phyloP scores from a whole-genome alignment of 2,797 vertebrate genomes.

The Delichon dasypus region DNA sequence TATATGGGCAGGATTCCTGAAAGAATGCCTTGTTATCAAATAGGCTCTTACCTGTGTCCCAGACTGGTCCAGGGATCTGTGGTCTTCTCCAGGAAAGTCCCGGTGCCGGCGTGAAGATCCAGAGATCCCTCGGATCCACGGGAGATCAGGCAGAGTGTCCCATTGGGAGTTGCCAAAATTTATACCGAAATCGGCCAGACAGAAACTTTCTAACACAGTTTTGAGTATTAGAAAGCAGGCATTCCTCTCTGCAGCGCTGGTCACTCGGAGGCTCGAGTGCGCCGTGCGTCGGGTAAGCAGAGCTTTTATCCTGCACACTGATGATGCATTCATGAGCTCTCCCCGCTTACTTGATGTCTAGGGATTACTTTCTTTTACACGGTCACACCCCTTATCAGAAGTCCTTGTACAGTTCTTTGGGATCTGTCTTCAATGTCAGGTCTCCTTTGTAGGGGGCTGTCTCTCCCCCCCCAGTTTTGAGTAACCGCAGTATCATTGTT shows the following conservation, averaged over 20 bases:
- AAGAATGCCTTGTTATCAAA: neutral
- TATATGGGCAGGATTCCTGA: neutral
- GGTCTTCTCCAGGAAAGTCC: neutral
- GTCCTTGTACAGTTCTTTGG: neutral
- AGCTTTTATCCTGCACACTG: accelerated
- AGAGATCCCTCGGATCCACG: neutral
- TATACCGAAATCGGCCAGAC: neutral
- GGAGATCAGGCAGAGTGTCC: neutral
- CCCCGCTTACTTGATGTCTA: neutral
- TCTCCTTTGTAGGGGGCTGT: neutral
- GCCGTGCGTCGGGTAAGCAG: accelerated
- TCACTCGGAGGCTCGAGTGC: neutral
- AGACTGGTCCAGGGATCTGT: neutral
- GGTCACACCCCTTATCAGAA: neutral
- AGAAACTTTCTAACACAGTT: neutral
- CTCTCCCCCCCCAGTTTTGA: neutral
- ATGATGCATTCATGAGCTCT: neutral
- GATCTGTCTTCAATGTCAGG: accelerated
- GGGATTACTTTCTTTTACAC: neutral
- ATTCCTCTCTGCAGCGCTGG: neutral
- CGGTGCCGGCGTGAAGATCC: accelerated
- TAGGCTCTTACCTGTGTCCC: neutral
- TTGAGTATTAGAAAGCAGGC: neutral
- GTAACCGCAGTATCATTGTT: neutral
- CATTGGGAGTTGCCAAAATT: neutral